Conservation (phyloP, 2,888 invertebrate genomes). For the Tiliacea citrago region DNA sequence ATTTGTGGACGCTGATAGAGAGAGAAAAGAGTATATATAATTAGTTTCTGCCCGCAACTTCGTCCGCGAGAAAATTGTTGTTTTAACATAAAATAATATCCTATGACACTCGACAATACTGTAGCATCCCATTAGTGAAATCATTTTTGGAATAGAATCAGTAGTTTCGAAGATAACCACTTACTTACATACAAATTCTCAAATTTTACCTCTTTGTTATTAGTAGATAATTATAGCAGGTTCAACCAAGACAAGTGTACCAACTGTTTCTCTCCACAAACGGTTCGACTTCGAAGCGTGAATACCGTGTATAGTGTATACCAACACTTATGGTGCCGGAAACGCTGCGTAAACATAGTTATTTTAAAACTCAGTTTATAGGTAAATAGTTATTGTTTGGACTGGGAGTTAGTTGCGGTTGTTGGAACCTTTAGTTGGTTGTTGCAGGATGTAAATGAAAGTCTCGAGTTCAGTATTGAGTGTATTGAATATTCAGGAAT, state of each 20-base stretch:
- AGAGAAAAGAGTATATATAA: not conserved
- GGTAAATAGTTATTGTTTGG: conserved; percentile 64
- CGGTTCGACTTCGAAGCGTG: not conserved
- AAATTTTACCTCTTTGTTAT: too few relatives aligned
- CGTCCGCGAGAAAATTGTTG: not conserved
- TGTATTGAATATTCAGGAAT: too few relatives aligned
- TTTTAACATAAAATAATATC: not conserved
- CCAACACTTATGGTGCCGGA: conserved; percentile 39
- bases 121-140: not conserved
- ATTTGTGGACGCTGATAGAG: not conserved
- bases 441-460: too few relatives aligned
- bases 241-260: not conserved
- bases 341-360: conserved; percentile 59
- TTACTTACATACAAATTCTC: not conserved
- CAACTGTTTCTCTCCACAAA: not conserved
- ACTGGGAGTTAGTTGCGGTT: conserved; percentile 47
- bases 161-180: not conserved
- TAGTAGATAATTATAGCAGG: not conserved
- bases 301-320: not conserved
- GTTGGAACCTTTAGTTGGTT: too few relatives aligned
- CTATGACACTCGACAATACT: not conserved
- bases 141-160: not conserved
- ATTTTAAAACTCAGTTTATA: conserved; percentile 59
- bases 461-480: too few relatives aligned
- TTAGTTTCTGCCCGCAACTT: not conserved